Evolutionary conservation across 2,113 vertebrate genomes (phyloP).

Genomic region (Struthidea cinerea): DNA sequence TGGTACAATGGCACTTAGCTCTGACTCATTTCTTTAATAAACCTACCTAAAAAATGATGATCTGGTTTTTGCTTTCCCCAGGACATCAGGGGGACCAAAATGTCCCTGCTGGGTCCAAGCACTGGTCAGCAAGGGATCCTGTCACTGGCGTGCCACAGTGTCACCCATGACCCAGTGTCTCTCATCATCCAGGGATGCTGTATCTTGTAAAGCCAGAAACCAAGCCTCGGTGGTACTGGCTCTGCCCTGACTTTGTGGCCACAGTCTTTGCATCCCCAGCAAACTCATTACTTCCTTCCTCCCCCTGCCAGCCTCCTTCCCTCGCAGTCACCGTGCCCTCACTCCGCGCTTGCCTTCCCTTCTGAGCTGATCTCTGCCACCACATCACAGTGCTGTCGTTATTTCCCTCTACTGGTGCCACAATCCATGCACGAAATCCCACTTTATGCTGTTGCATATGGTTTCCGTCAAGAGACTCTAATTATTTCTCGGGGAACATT

Average conservation of each 20-base stretch:
- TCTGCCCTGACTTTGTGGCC: neutral
- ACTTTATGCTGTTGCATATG: neutral
- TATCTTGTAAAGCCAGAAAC: neutral
- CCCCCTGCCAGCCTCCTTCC: neutral
- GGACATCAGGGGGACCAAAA: rapidly evolving
- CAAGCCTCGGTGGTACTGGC: rapidly evolving
- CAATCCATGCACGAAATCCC: neutral
- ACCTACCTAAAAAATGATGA: neutral
- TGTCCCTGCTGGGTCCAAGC: neutral
- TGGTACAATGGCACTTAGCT: neutral
- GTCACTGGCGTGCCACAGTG: neutral
- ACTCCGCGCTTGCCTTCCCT: rapidly evolving
- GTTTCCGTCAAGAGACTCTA: neutral
- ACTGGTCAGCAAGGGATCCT: rapidly evolving
- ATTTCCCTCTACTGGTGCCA: neutral
- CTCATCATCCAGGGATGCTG: neutral
- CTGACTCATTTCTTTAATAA: neutral
- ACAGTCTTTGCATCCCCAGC: neutral
- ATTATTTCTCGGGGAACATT: neutral
- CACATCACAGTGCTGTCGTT: neutral
- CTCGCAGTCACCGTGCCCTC: rapidly evolving
- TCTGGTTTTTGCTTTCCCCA: neutral
- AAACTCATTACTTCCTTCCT: rapidly evolving
- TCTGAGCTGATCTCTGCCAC: neutral
- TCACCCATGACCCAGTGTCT: neutral